Base-by-base conservation (phyloP, 2,888 invertebrate species). In the Harpalus rubripes region DNA sequence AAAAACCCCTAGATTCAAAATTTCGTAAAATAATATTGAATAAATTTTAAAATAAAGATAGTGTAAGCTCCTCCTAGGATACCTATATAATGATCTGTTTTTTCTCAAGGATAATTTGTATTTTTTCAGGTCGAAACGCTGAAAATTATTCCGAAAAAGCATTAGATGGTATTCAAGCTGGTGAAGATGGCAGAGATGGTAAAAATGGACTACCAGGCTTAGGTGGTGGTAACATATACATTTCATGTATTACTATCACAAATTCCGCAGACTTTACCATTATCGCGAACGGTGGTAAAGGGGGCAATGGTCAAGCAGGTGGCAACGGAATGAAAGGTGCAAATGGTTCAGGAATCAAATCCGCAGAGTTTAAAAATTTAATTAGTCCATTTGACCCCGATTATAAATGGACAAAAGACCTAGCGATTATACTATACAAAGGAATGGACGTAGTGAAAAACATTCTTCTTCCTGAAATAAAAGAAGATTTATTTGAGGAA, bases 211-310 rank as follows among this genome's bases (percentile, higher is more conserved):
- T 83, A 72, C 85, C 87, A 58, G 89, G 89, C 8, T 87, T 88
- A 86, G 89, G 88, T 86, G 89, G 89, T 15, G 89, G 89, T 1
- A 88, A 89, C 85, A 86, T 88, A 18, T 78, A 85, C 10, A 84
- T 89, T 76, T 18, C 87, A 32, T 83, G 86, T 5, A 85, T 87
- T 8, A 78, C 85, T 1, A 86, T 88, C 63, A 85, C 86, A 63
- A 86, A 87, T 85, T 83, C 86, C 1, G 80, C 87, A 56, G 85
- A 87, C 32, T 86, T 88, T 8, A 87, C 85, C 16, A 87, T 89
- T 84, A 86, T 85, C 68, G 87, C 88, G 12, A 86, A 87, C 68
- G 89, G 89, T n/a, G 89, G 89, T 1, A 84, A 85, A 8, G 89
- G 89, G 32, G 86, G 88, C 59, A 78, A 85, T 8, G 89, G 89